phyloP scores from a whole-genome alignment of 2,888 invertebrate species.

The Cataglyphis livida region DNA sequence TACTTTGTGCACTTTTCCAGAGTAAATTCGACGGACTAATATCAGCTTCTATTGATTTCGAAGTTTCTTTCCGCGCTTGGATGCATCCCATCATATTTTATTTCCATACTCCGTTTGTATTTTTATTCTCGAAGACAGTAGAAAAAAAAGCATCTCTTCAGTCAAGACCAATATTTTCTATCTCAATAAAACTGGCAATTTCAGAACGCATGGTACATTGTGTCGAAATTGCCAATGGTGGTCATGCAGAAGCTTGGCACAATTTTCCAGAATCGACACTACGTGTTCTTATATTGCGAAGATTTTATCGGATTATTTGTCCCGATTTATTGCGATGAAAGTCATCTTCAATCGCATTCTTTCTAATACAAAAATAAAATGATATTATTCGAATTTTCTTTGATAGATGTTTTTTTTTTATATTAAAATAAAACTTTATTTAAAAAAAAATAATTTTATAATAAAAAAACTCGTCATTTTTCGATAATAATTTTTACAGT shows the following conservation, averaged over 20 bases:
- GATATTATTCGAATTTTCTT: neutral
- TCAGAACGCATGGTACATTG: conserved; percentile 15
- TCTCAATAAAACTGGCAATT: conserved; percentile 37
- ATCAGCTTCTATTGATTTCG: conserved; percentile 45
- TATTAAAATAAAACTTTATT: neutral
- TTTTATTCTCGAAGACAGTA: conserved; percentile 53
- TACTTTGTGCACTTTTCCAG: conserved; percentile 14
- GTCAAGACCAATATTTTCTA: conserved; percentile 17
- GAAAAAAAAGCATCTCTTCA: conserved; percentile 31
- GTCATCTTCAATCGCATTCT: neutral
- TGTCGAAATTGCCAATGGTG: conserved; percentile 19
- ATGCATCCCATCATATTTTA: conserved; percentile 39
- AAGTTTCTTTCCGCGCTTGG: conserved; percentile 11
- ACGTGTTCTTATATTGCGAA: neutral
- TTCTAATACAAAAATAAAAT: neutral
- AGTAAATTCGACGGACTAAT: conserved; percentile 19
- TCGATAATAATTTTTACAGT: neutral
- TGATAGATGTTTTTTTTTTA: neutral
- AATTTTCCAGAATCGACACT: conserved; percentile 32
- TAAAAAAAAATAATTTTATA: neutral
- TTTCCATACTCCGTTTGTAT: conserved; percentile 57
- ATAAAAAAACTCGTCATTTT: neutral
- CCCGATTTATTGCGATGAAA: conserved; percentile 1
- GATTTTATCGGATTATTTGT: neutral
- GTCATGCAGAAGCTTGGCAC: conserved; percentile 1